Base-by-base conservation (phyloP, 2,888 invertebrate genomes). In the Osmoderma eremita region DNA sequence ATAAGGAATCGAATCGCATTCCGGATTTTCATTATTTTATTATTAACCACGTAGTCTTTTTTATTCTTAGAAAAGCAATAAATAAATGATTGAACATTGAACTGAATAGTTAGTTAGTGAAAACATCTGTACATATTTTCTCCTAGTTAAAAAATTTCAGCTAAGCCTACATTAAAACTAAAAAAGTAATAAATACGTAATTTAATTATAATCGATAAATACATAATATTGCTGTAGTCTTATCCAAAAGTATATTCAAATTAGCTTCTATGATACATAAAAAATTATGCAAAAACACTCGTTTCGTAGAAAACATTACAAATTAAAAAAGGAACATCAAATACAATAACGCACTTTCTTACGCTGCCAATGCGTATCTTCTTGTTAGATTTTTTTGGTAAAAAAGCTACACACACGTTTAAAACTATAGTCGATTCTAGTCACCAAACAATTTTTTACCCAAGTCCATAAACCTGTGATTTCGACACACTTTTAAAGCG, bases 371-470 rank as follows among this genome's bases (percentile, higher is more conserved):
- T 1, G 30, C 50, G 30, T 24, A 13, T 13, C 5, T 36, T 49
- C 49, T 51, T 64, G 64, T 64, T 64, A 65, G 48, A 49, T 6
- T 45, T 53, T 30, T 36, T 45, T 45, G 20, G 58, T 58, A 58
- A 54, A 65, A 65, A 56, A 65, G 48, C 54, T 48, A 65, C 65
- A 65, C 56, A 65, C 63, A 54, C n/a, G 36, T 30, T 24, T 8
- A 20, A 20, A 62, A 56, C 20, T 15, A 13, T 49, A 36, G 13
- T 41, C 18, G 12, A 17, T 30, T 38, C 82, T 91, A 94, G 83
- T 94, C 93, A 73, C 94, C 94, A 82, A 94, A 94, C 71, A 94
- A 86, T 80, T 91, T 90, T 83, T 94, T 94, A 75, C 94, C 94
- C 80, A 94, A 84, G 74, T 94, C 94, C 94, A 94, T 94, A 83